Evolutionary conservation across 2,113 vertebrate species (phyloP).

Genomic region (Anguilla rostrata): DNA sequence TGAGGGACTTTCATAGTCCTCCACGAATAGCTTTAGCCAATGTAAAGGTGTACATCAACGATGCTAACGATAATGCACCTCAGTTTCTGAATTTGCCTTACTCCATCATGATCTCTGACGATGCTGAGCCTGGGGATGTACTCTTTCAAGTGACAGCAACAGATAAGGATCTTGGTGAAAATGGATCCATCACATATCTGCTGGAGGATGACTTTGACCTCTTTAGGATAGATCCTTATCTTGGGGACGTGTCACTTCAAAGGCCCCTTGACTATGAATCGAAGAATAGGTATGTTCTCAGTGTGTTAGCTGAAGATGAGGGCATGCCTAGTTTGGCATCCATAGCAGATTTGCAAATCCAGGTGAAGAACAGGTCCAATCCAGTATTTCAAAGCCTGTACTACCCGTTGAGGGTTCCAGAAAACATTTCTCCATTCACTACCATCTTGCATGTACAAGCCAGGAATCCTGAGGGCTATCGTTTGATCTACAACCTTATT

Average conservation of each 20-base stretch:
- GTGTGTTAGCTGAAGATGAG: conserved; percentile 80
- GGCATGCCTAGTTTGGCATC: conserved; percentile 74
- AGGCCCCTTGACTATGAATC: conserved; percentile 88
- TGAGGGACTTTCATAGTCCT: conserved; percentile 79
- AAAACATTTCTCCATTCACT: conserved; percentile 85
- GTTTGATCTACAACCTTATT: conserved; percentile 90
- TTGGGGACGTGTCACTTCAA: conserved; percentile 88
- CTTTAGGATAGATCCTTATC: conserved; percentile 85
- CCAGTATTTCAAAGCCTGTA: conserved; percentile 89
- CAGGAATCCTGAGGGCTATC: conserved; percentile 89
- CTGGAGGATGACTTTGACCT: conserved; percentile 85
- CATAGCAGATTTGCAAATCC: conserved; percentile 79
- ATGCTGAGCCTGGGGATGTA: conserved; percentile 87
- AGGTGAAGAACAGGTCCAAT: conserved; percentile 88
- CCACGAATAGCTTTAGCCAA: conserved; percentile 76
- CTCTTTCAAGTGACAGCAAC: conserved; percentile 86
- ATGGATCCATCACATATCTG: conserved; percentile 77
- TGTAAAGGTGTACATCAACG: conserved; percentile 83
- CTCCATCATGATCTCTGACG: conserved; percentile 80
- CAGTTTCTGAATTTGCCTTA: conserved; percentile 85
- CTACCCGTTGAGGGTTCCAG: conserved; percentile 87
- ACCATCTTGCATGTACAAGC: conserved; percentile 93
- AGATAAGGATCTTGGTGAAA: conserved; percentile 83
- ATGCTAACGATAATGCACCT: conserved; percentile 86
- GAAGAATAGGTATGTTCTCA: conserved; percentile 84